Percentiles rank a stretch among this genome's conserved stretches.
Evolutionary conservation across 2,797 vertebrate genomes (phyloP).

Genomic region (Dendrocincla fuliginosa): DNA sequence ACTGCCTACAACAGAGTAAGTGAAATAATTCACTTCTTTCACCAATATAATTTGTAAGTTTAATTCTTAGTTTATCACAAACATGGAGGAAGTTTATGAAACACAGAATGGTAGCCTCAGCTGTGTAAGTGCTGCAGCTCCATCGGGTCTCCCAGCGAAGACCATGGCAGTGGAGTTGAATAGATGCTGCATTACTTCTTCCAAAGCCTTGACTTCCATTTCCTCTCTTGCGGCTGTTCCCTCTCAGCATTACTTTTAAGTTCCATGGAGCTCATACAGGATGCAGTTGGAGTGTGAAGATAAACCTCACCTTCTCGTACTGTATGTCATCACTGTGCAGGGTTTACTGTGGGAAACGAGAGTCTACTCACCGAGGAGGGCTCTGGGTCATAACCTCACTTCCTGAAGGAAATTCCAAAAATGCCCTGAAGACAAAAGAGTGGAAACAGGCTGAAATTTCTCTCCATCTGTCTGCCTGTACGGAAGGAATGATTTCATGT

Average conservation of each 20-base stretch:
- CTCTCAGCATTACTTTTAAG: conserved; percentile 54
- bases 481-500: conserved; percentile 80
- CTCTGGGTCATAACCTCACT: conserved; percentile 76
- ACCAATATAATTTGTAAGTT: not conserved
- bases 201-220: conserved; percentile 7
- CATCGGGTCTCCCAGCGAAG: accelerated
- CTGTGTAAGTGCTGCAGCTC: accelerated
- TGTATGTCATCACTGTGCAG: conserved; percentile 65
- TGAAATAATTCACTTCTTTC: not conserved
- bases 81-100: not conserved
- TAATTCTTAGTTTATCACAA: not conserved
- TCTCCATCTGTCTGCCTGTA: conserved; percentile 77
- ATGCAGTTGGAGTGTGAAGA: conserved; percentile 79
- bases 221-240: conserved; percentile 35
- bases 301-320: conserved; percentile 74
- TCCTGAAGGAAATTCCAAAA: conserved; percentile 84
- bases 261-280: conserved; percentile 66
- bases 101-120: not conserved
- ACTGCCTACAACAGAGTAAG: not conserved
- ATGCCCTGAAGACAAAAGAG: conserved; percentile 80
- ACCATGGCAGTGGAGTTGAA: accelerated
- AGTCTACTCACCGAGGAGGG: conserved; percentile 68
- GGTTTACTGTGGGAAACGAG: conserved; percentile 77
- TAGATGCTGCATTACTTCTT: not conserved
- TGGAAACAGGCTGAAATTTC: conserved; percentile 77